Conservation (phyloP, 2,113 vertebrate species). For the Numenius arquata region DNA sequence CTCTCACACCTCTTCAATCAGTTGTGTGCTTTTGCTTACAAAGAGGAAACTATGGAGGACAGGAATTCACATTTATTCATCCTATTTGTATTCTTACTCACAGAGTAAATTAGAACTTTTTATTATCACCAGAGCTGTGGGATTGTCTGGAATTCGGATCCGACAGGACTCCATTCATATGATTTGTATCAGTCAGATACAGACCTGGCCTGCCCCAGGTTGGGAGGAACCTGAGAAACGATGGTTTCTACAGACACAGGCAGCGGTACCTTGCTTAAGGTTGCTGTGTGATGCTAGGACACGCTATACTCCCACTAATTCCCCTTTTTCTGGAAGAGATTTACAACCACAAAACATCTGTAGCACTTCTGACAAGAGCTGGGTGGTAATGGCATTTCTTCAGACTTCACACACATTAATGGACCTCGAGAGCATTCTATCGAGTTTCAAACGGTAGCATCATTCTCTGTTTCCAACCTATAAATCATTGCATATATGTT, state of each 20-base stretch:
- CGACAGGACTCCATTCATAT: background rate
- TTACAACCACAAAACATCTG: background rate
- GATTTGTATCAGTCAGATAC: background rate
- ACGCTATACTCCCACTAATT: background rate
- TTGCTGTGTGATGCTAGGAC: background rate
- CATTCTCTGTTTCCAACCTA: background rate
- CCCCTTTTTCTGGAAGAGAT: background rate
- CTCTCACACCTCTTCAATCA: background rate
- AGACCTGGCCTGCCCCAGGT: background rate
- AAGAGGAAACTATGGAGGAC: background rate
- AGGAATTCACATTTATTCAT: background rate
- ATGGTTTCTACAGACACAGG: background rate
- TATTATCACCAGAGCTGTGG: background rate
- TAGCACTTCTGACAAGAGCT: background rate
- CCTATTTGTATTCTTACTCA: background rate
- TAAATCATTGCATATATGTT: background rate
- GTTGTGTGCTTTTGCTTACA: background rate
- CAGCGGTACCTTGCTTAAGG: background rate
- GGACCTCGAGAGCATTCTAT: background rate
- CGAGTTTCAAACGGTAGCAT: background rate
- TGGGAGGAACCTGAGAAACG: background rate
- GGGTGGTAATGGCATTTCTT: background rate
- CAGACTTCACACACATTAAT: background rate
- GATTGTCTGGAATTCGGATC: background rate
- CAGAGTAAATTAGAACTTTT: background rate